Evolutionary conservation across 2,797 vertebrate species (phyloP).

Genomic region (Bradypodion pumilum): DNA sequence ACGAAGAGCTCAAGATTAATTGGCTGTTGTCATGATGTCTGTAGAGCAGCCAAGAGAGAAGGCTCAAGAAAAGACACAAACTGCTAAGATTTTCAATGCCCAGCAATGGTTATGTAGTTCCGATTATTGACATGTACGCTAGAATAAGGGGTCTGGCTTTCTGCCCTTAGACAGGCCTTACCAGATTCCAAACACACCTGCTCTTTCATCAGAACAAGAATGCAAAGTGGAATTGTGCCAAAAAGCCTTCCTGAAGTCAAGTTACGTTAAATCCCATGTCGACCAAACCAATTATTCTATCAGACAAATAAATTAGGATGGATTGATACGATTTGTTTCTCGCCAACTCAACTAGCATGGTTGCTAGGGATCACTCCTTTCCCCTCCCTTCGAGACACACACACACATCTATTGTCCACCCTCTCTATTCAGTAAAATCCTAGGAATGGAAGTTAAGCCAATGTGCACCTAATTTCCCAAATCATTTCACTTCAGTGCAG

Average conservation of each 20-base stretch:
- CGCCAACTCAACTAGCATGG: not conserved
- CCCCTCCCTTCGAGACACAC: not conserved
- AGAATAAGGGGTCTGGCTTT: not conserved
- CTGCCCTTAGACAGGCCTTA: not conserved
- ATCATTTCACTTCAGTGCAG: not conserved
- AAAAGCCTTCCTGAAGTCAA: not conserved
- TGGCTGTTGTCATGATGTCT: not conserved
- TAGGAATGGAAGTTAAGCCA: not conserved
- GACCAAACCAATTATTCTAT: conserved; percentile 16
- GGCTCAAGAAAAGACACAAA: not conserved
- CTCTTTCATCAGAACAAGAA: not conserved
- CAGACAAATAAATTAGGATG: conserved; percentile 11
- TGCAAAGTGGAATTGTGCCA: not conserved
- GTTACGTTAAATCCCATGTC: not conserved
- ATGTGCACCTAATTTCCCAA: not conserved
- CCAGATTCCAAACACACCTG: not conserved
- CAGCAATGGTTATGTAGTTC: not conserved
- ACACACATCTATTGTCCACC: not conserved
- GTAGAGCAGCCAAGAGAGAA: not conserved
- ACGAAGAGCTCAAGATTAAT: not conserved
- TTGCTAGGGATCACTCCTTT: not conserved
- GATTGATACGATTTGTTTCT: not conserved
- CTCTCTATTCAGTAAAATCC: not conserved
- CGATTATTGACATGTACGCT: not conserved
- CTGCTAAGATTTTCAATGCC: not conserved